Base-by-base conservation (phyloP, 2,113 vertebrate genomes). In the Diadophis punctatus region DNA sequence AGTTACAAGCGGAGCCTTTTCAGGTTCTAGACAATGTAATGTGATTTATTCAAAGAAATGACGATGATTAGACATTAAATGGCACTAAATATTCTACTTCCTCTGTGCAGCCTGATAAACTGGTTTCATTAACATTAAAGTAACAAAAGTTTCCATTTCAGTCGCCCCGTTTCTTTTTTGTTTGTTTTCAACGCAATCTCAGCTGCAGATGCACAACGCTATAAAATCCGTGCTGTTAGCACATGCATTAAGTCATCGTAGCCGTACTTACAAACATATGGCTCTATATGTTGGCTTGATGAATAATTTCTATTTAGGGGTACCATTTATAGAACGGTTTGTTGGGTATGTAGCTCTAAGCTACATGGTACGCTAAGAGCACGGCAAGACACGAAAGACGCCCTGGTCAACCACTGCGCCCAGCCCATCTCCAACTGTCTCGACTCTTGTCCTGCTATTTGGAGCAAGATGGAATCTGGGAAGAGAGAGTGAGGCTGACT, bases 101-200 rank as follows among this genome's bases (percentile, higher is more conserved):
- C 97, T 97, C 97, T 97, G 95, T 95, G 92, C 97, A 95, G 96
- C 97, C 96, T 97, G 97, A 97, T 97, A 97, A 97, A 97, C 97
- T 97, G 96, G 96, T 97, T 97, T 97, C 97, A 97, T 97, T 97
- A 97, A 97, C 97, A 97, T 97, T 97, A 97, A 97, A 97, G 96
- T 97, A 97, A 97, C 97, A 97, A 97, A 97, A 97, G 97, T 97
- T 97, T 97, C 97, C 97, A 97, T 97, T 97, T 97, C 96, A 97
- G 96, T 96, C 97, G 95, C 95, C 96, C 96, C 95, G 95, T 16
- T 68, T 97, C 96, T 96, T 95, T 95, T 22, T 22, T 89, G 96
- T 96, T 95, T 96, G 94, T 96, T 96, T 97, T 95, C 94, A 95
- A 96, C 94, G 94, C 93, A 93, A 95, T 96, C 96, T 95, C 96